These are phyloP conservation scores for Antheraea assamensis DNA, from an alignment of 2,888 invertebrate species.

Conservation along the genomic window DNA sequence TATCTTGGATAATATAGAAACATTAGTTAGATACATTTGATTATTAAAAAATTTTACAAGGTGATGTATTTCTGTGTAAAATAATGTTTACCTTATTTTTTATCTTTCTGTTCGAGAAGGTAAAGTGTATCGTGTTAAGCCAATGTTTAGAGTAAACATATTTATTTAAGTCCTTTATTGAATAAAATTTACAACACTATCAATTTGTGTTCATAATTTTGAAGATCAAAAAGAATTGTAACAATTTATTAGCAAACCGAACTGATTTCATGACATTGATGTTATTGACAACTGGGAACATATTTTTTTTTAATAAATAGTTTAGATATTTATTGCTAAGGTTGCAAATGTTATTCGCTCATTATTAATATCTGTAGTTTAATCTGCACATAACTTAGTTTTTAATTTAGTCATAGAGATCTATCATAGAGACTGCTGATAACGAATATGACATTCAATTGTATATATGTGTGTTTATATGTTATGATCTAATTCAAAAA, in stretches of 20 bases:
- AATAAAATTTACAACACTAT: constrained; percentile 21
- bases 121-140: background rate
- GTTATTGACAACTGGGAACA: background rate
- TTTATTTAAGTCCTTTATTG: constrained; percentile 14
- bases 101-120: constrained; percentile 2
- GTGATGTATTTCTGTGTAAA: background rate
- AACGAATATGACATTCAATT: too few species aligned
- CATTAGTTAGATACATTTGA: background rate
- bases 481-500: too few species aligned
- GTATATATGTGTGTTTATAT: too few species aligned
- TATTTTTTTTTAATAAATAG: background rate
- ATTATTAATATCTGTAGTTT: too few species aligned
- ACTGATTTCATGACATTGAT: constrained; percentile 32
- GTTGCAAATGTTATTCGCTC: background rate
- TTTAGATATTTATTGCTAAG: background rate
- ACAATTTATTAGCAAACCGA: constrained; percentile 33
- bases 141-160: background rate
- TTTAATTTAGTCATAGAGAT: too few species aligned
- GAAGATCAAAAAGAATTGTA: background rate
- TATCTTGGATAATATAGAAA: background rate
- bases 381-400: too few species aligned
- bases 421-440: too few species aligned
- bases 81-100: constrained; percentile 1
- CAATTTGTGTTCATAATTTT: constrained; percentile 27
- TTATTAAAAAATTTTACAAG: background rate